These are phyloP conservation scores for Ylistrum balloti DNA, from an alignment of 1,140 invertebrate species.

Conservation along the genomic window DNA sequence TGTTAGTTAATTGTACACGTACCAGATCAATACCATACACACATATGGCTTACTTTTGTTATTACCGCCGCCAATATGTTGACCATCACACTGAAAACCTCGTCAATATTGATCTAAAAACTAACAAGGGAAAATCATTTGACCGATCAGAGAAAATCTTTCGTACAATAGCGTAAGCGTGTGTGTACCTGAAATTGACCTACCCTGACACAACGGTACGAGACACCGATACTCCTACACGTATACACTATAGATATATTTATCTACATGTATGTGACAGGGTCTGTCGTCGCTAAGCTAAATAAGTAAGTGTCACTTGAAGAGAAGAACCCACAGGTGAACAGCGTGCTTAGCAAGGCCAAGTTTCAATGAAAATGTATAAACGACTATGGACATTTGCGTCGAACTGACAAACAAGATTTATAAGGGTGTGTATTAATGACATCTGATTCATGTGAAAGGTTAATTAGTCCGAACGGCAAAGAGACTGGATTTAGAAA, in stretches of 20 bases:
- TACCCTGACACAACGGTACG: no score
- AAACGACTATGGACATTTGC: background rate
- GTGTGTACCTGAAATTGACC: background rate
- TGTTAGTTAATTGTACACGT: background rate
- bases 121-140: background rate
- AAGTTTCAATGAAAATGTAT: background rate
- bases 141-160: background rate
- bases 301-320: background rate
- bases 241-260: background rate
- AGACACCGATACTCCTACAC: no score
- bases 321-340: background rate
- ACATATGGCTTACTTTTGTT: background rate
- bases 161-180: background rate
- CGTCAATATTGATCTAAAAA: constrained; percentile 29
- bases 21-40: background rate
- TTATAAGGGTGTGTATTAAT: background rate
- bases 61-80: background rate
- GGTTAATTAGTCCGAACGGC: background rate
- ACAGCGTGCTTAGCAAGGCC: background rate
- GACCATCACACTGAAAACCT: background rate
- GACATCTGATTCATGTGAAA: background rate
- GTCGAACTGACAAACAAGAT: background rate
- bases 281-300: background rate
- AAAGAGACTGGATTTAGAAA: background rate
- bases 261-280: background rate